These are phyloP conservation scores for Notolabrus celidotus DNA, from an alignment of 2,797 vertebrate species.

Conservation along the genomic window DNA sequence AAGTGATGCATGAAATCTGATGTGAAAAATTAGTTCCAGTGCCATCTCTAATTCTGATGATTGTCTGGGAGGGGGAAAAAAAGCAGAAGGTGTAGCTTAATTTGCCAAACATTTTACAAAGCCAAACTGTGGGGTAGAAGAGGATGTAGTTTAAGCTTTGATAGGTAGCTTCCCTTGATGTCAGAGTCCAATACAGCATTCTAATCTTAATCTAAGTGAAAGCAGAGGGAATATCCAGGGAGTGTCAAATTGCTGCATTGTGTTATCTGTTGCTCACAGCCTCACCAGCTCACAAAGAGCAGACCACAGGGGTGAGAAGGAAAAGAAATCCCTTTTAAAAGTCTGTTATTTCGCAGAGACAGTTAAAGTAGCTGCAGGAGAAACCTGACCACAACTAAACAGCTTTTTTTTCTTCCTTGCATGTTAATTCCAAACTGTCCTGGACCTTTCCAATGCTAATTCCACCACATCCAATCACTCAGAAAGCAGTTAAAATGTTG, in stretches of 20 bases:
- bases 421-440: slow-evolving; percentile 31
- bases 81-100: slow-evolving; percentile 48
- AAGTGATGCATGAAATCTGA: slow-evolving; percentile 58
- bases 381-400: slow-evolving; percentile 50
- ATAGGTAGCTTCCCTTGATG: slow-evolving; percentile 78
- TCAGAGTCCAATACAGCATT: slow-evolving; percentile 68
- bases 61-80: slow-evolving; percentile 14
- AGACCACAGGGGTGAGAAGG: slow-evolving; percentile 55
- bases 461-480: slow-evolving; percentile 28
- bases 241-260: slow-evolving; percentile 71
- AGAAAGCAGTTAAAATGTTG: slow-evolving; percentile 14
- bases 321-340: slow-evolving; percentile 47
- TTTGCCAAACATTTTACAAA: slow-evolving; percentile 67
- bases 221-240: slow-evolving; percentile 71
- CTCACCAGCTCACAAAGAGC: slow-evolving; percentile 70
- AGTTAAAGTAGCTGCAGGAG: slow-evolving; percentile 31
- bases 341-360: slow-evolving; percentile 32
- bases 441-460: slow-evolving; percentile 26
- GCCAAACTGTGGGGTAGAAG: slow-evolving; percentile 50
- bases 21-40: slow-evolving; percentile 47
- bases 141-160: slow-evolving; percentile 66
- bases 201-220: slow-evolving; percentile 76
- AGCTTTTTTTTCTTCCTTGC: slow-evolving; percentile 9
- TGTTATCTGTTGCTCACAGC: slow-evolving; percentile 80
- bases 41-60: slow-evolving; percentile 62